Base-by-base conservation (phyloP, 2,113 vertebrate species). In the Nyctibius bracteatus region DNA sequence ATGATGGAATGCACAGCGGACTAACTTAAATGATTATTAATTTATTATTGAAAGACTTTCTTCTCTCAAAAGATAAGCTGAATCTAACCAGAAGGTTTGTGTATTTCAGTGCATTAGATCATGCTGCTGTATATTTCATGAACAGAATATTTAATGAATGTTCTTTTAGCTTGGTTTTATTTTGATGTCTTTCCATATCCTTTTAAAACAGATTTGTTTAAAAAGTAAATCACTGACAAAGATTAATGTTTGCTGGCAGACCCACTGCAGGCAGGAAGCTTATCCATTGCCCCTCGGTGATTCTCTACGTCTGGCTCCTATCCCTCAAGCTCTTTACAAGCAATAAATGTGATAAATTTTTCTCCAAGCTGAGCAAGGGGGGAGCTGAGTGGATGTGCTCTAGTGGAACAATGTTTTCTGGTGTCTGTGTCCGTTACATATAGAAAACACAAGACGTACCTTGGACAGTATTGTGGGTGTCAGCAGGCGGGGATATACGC, bases 151-250 rank as follows among this genome's bases (percentile, higher is more conserved):
- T 94, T 94, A 92, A 94, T 88, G 66, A 92, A 75, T 66, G 74
- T 92, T 94, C 88, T 86, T 92, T 94, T 92, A 77, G 66, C 61
- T 80, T 93, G 59, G 67, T 87, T 92, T 93, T 91, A 85, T 94
- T 90, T 94, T 81, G 27, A 88, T 66, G 33, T 70, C 74, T 91
- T 96, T 87, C 90, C 58, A 66, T 41, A 88, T 55, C 85, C 80
- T 94, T 92, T 86, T 86, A 81, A 95, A 94, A 74, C 39, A 83
- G 57, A 93, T 92, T 89, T 92, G 92, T 96, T 94, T 93, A 80
- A 92, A 67, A 96, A 93, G 65, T 79, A 88, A 87, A 86, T 63
- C 87, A 44, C 41, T 88, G 84, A 81, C 85, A 84, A 90, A 94
- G 90, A 94, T 85, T 72, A 91, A 81, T 54, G 35, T 41, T 91